Base-by-base conservation (phyloP, 2,113 vertebrate species). In the Oncorhynchus keta region DNA sequence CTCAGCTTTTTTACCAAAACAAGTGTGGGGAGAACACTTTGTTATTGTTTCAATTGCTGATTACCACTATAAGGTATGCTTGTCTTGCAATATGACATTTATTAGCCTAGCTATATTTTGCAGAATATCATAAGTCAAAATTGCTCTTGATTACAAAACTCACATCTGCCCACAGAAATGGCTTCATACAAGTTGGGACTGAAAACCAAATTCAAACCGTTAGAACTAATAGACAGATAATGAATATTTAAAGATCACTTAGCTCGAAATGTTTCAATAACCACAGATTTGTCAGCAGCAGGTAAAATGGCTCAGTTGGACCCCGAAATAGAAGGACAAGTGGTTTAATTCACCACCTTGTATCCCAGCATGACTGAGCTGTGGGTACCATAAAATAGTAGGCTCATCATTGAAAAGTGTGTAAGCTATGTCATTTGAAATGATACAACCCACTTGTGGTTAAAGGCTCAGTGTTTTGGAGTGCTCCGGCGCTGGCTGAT, bases 401-500 rank as follows among this genome's bases (percentile, higher is more conserved):
- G 67, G 30, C 32, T 68, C 18, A 20, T 68, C 67, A 68, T 68
- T 39, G 18, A 39, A 68, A 68, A 68, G 32, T 35, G 30, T 68
- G 67, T 68, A 67, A 30, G 65, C 16, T 30, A 35, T 68, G 59
- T 62, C 18, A 59, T 66, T 78, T 73, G 75, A 77, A 80, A 83
- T 73, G 79, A 57, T 78, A 70, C 76, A 49, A 59, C 78, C 82
- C 79, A 81, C 81, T 80, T 49, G 26, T 74, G 79, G 79, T 81
- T 76, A 70, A 83, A 77, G 61, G 68, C 76, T 62, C 83, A 72
- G 70, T 55, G 26, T 48, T 80, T 76, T 87, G 71, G 86, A 85
- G 81, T 78, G 79, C 79, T 87, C 70, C 76, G 75, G 74, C 78
- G 77, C 79, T 48, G 74, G 74, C 81, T 89, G 88, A 87, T 87